Conservation (phyloP, 2,797 vertebrate genomes). For the Cyprinella venusta region DNA sequence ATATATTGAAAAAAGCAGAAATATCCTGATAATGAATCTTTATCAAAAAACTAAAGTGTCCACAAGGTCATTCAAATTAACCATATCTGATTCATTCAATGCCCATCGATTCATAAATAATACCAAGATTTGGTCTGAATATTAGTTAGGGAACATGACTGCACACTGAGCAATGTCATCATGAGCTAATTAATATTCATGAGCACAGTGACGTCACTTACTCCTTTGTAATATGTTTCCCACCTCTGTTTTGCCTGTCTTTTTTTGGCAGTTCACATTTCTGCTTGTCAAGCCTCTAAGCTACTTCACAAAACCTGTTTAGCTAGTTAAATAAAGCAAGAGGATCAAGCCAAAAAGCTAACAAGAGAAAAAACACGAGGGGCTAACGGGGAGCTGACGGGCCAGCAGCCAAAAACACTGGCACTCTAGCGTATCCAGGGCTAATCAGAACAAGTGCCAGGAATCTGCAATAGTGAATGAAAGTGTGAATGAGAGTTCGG, state of each 20-base stretch:
- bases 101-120: not conserved
- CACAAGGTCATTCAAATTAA: not conserved
- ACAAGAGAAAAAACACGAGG: slow-evolving; percentile 63
- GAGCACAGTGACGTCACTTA: not conserved
- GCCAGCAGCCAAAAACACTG: slow-evolving; percentile 74
- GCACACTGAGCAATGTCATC: not conserved
- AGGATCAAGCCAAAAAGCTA: slow-evolving; percentile 69
- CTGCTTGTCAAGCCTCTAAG: not conserved
- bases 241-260: slow-evolving; percentile 63
- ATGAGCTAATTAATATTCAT: not conserved
- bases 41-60: not conserved
- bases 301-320: slow-evolving; percentile 67
- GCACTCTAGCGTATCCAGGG: slow-evolving; percentile 78
- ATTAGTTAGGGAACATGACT: not conserved
- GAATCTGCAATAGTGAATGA: slow-evolving; percentile 80
- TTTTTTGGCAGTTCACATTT: slow-evolving; percentile 5
- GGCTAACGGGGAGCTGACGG: slow-evolving; percentile 69
- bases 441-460: slow-evolving; percentile 78
- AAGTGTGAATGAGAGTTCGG: slow-evolving; percentile 70
- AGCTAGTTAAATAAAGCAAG: slow-evolving; percentile 68
- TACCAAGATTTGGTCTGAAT: not conserved
- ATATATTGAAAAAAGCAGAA: not conserved
- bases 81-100: not conserved
- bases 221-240: slow-evolving; percentile 28
- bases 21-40: not conserved